A percentile compares a stretch with the other conserved stretches of the same genome.
These are phyloP conservation scores for Montipora capricornis DNA, from an alignment of 64 coral and sea anemone genomes.

Conservation along the genomic window DNA sequence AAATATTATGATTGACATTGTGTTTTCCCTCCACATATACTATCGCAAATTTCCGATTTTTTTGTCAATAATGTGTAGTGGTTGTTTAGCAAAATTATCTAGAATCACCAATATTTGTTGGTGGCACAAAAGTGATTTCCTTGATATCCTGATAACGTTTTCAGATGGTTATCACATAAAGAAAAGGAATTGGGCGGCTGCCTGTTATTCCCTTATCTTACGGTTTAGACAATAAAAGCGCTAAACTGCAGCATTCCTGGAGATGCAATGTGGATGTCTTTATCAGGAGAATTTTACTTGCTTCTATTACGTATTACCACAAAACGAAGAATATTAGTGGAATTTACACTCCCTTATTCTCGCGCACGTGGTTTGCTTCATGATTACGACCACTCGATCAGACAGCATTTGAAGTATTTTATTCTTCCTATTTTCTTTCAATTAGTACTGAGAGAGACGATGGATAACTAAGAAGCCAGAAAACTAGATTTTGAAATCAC, in stretches of 20 bases:
- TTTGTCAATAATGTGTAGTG: neutral
- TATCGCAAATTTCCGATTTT: too few relatives aligned
- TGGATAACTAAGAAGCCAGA: too few relatives aligned
- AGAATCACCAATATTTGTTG: neutral
- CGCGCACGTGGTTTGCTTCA: too few relatives aligned
- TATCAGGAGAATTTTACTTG: neutral
- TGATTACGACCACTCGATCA: too few relatives aligned
- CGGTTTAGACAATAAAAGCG: neutral
- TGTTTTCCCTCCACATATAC: too few relatives aligned
- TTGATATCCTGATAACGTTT: neutral
- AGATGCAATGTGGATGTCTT: neutral
- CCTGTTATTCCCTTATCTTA: neutral
- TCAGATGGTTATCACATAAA: neutral
- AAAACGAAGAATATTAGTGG: neutral
- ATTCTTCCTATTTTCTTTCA: too few relatives aligned
- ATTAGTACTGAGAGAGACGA: too few relatives aligned
- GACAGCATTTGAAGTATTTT: too few relatives aligned
- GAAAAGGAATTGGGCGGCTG: neutral
- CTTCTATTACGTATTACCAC: neutral
- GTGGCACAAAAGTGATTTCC: neutral
- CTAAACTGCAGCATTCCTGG: neutral
- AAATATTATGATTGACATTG: too few relatives aligned
- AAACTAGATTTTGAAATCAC: too few relatives aligned
- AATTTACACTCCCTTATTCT: neutral
- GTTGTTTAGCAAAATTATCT: neutral